Evolutionary conservation across 2,888 invertebrate genomes (phyloP).

Genomic region (Drosophila phalerata): DNA sequence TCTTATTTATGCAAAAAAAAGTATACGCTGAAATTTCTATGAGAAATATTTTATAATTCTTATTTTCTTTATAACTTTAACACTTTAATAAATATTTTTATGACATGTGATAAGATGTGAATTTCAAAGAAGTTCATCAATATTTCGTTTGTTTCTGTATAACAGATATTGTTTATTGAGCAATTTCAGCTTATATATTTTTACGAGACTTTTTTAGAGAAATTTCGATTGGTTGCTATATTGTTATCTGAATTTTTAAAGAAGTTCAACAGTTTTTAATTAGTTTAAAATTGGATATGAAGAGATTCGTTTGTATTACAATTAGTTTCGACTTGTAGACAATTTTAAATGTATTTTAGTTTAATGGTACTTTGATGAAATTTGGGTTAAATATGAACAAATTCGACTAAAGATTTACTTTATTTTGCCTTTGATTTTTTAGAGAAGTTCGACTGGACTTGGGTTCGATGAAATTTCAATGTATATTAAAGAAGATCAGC

Average conservation of each 20-base stretch:
- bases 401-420: too few relatives aligned
- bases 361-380: too few relatives aligned
- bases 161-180: background rate
- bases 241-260: background rate
- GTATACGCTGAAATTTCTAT: background rate
- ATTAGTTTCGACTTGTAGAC: background rate
- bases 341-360: too few relatives aligned
- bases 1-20: conserved; percentile 8
- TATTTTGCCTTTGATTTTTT: too few relatives aligned
- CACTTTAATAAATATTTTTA: background rate
- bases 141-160: background rate
- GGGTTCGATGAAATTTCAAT: too few relatives aligned
- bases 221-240: background rate
- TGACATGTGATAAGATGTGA: background rate
- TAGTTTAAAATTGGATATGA: background rate
- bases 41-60: background rate
- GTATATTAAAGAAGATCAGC: background rate
- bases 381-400: too few relatives aligned
- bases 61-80: background rate
- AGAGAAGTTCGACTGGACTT: too few relatives aligned
- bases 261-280: background rate
- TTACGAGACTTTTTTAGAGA: background rate
- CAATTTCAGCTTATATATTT: background rate
- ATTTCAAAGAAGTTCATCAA: background rate
- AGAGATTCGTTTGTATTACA: background rate